These are phyloP conservation scores for Corythornis madagascariensis DNA, from an alignment of 2,113 vertebrate genomes.

Conservation along the genomic window DNA sequence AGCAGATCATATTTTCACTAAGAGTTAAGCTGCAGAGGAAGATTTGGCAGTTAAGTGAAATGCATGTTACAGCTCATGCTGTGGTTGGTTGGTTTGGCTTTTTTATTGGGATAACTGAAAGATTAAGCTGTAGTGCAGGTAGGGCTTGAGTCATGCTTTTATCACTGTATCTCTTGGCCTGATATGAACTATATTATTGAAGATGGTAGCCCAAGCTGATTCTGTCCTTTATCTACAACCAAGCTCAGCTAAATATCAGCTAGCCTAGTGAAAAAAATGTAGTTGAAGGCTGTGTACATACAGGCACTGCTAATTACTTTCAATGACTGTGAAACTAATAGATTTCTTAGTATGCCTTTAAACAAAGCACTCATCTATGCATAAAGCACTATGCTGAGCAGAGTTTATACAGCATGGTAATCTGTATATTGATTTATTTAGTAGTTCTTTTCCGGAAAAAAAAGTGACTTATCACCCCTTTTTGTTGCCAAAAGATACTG, in stretches of 20 bases:
- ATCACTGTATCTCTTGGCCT: not conserved
- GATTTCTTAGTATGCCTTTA: constrained; percentile 2
- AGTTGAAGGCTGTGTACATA: constrained; percentile 10
- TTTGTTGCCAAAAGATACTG: constrained; percentile 4
- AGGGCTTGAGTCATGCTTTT: constrained; percentile 29
- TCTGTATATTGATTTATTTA: not conserved
- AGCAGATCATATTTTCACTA: constrained; percentile 45
- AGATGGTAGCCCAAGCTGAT: constrained; percentile 16
- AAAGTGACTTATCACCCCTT: not conserved
- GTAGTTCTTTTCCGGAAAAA: not conserved
- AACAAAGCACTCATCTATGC: constrained; percentile 48
- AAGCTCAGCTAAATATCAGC: not conserved
- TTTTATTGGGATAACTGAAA: constrained; percentile 51
- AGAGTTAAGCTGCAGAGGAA: constrained; percentile 50
- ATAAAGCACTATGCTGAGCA: not conserved
- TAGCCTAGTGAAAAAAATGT: constrained; percentile 20
- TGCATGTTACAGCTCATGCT: constrained; percentile 54
- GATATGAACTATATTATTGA: constrained; percentile 32
- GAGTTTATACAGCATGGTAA: not conserved
- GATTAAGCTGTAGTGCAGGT: constrained; percentile 35
- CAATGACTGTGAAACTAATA: not conserved
- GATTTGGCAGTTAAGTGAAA: constrained; percentile 53
- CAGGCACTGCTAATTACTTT: constrained; percentile 22
- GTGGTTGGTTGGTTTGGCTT: not conserved
- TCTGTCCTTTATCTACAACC: constrained; percentile 38